phyloP scores from a whole-genome alignment of 2,113 vertebrate species.

The Calidris pugnax region DNA sequence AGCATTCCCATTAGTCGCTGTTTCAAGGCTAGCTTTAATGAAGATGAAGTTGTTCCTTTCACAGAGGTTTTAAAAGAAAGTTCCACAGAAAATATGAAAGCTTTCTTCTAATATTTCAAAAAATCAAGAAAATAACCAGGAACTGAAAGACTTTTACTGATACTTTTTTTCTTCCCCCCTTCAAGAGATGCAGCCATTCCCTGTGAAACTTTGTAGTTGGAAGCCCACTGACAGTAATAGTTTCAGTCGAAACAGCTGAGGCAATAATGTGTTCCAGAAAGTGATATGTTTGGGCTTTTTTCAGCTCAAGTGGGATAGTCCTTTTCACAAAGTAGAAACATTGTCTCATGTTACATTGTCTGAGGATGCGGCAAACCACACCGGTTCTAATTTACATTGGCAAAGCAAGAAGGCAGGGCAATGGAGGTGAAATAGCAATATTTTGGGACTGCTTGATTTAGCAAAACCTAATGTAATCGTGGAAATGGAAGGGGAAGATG shows the following conservation, averaged over 20 bases:
- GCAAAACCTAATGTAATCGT: background rate
- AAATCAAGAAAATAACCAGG: background rate
- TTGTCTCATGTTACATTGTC: background rate
- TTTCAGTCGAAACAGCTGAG: background rate
- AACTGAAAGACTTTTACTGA: background rate
- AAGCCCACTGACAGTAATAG: background rate
- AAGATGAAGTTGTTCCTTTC: slow-evolving; percentile 19
- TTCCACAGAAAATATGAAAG: background rate
- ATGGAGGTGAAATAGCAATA: background rate
- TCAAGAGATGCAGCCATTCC: background rate
- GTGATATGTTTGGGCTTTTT: background rate
- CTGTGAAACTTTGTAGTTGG: background rate
- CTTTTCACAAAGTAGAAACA: background rate
- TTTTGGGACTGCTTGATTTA: background rate
- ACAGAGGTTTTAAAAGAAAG: background rate
- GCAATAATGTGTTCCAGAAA: background rate
- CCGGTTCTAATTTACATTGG: background rate
- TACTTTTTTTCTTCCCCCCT: background rate
- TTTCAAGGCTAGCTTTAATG: slow-evolving; percentile 45
- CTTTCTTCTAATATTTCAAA: background rate
- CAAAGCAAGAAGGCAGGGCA: background rate
- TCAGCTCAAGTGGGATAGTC: background rate
- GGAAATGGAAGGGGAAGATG: background rate
- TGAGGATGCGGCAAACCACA: background rate
- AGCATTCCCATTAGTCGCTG: slow-evolving; percentile 34